Conservation (phyloP, 2,113 vertebrate genomes). For the Petrocephalus microphthalmus region DNA sequence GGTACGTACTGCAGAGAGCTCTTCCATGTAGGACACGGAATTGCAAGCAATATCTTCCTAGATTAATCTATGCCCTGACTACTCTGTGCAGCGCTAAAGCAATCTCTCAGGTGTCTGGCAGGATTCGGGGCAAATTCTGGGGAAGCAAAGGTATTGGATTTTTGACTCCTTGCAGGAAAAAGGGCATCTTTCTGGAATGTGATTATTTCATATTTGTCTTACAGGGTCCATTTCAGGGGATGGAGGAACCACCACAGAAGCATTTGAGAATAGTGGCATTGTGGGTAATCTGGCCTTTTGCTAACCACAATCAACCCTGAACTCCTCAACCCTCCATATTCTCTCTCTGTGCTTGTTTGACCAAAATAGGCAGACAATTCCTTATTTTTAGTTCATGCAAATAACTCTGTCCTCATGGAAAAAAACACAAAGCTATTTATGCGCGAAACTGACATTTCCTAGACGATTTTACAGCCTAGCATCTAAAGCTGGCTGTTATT, state of each 20-base stretch:
- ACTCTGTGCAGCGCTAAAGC: background rate
- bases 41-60: background rate
- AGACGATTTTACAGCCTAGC: background rate
- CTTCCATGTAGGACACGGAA: background rate
- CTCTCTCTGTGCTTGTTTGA: background rate
- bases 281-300: background rate
- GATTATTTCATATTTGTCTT: background rate
- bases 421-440: conserved; percentile 13
- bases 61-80: conserved; percentile 7
- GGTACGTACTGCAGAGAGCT: background rate
- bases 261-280: background rate
- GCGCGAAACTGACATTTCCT: background rate
- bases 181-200: background rate
- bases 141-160: background rate
- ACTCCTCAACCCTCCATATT: background rate
- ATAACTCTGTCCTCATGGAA: background rate
- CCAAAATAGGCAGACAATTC: background rate
- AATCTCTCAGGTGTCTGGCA: conserved; percentile 5
- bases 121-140: background rate
- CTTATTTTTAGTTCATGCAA: background rate
- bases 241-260: background rate
- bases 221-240: background rate
- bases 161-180: background rate
- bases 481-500: background rate
- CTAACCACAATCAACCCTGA: background rate